Conservation (phyloP, 2,113 vertebrate genomes). For the Garra rufa region DNA sequence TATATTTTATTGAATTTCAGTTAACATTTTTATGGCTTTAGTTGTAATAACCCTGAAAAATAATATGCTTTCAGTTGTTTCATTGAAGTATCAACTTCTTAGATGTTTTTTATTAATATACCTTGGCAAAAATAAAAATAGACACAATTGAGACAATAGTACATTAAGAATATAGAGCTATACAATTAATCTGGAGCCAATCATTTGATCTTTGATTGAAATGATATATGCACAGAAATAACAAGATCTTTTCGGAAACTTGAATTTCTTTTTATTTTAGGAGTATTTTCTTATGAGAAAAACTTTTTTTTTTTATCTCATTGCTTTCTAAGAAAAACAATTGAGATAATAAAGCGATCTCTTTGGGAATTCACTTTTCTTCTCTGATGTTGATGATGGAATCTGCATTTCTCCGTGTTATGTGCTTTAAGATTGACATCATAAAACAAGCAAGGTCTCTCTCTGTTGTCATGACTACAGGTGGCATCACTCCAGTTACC, state of each 20-base stretch:
- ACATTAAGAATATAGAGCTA: neutral
- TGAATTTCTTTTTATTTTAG: too few relatives aligned
- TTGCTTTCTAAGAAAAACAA: neutral
- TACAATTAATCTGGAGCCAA: neutral
- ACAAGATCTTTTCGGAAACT: too few relatives aligned
- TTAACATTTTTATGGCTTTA: too few relatives aligned
- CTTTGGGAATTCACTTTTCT: neutral
- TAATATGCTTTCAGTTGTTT: neutral
- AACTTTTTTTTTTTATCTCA: too few relatives aligned
- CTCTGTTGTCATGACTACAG: constrained; percentile 35
- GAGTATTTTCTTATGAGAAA: too few relatives aligned
- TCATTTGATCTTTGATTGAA: too few relatives aligned
- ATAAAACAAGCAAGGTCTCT: neutral
- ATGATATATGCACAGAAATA: too few relatives aligned
- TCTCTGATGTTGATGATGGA: neutral
- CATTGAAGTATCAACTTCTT: neutral
- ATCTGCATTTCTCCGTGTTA: neutral
- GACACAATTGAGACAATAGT: neutral
- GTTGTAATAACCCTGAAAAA: too few relatives aligned
- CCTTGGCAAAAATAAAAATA: neutral
- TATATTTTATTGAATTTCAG: too few relatives aligned
- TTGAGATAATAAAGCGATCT: neutral
- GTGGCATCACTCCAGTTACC: constrained; percentile 42
- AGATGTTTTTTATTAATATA: neutral
- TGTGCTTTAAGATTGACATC: too few relatives aligned